Evolutionary conservation across 2,888 invertebrate species (phyloP).

Genomic region (Dichetophora obliterata): DNA sequence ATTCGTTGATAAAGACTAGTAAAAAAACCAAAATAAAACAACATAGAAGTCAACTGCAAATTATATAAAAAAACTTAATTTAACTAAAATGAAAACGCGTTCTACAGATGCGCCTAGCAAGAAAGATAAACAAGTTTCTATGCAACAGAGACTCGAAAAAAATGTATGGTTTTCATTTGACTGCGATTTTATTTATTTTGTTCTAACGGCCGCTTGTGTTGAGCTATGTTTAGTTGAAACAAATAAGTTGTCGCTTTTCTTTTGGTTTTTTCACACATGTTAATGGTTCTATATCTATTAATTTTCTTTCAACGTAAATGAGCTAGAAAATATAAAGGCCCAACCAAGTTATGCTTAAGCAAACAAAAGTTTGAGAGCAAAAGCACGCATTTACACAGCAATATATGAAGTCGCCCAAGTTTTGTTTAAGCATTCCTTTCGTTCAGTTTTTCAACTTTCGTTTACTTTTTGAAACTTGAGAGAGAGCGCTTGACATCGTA

Average conservation of each 20-base stretch:
- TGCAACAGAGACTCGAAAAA: background rate
- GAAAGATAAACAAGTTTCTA: background rate
- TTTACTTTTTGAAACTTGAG: no score
- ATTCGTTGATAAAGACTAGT: no score
- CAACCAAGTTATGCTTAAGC: no score
- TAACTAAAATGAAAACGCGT: background rate
- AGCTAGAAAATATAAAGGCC: no score
- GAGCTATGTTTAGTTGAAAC: background rate
- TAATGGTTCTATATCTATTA: no score
- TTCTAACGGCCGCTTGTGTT: background rate
- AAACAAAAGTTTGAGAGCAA: no score
- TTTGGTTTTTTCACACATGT: background rate
- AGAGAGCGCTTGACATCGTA: no score
- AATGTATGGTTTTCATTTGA: background rate
- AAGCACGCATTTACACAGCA: no score
- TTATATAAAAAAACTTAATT: background rate
- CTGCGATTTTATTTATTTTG: background rate
- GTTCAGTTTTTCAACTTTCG: no score
- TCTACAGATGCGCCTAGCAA: background rate
- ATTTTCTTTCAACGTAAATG: no score
- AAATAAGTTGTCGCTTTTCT: background rate
- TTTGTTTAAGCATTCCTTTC: no score
- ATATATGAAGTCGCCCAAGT: no score
- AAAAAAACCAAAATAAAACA: background rate
- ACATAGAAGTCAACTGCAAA: background rate